Conservation (phyloP, 2,888 invertebrate species). For the Lepetodrilus schrolli region DNA sequence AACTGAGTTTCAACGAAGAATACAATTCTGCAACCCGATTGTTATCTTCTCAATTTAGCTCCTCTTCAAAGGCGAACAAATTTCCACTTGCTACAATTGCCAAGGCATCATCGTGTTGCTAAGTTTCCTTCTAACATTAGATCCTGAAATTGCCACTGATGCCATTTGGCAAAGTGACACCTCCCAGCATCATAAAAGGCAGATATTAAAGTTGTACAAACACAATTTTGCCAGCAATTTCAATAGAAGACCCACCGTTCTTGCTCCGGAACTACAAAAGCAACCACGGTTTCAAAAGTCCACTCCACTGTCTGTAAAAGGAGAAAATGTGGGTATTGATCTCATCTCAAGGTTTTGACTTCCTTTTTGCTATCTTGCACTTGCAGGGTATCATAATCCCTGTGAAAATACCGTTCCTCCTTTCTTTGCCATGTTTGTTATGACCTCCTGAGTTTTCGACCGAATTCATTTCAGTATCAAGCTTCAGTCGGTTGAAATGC, state of each 20-base stretch:
- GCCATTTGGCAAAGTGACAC: no score
- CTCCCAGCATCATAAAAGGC: not conserved
- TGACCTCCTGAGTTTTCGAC: not conserved
- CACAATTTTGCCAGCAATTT: not conserved
- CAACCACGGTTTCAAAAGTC: not conserved
- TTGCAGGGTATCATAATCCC: constrained; percentile 5
- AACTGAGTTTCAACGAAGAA: no score
- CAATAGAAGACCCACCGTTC: not conserved
- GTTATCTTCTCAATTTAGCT: no score
- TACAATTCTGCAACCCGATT: no score
- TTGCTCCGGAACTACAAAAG: not conserved
- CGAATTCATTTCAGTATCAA: not conserved
- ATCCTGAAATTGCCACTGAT: no score
- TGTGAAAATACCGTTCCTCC: constrained; percentile 4
- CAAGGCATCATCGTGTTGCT: no score
- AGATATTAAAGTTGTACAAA: not conserved
- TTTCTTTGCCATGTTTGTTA: not conserved
- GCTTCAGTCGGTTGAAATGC: constrained; percentile 6
- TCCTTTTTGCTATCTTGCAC: not conserved
- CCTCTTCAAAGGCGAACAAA: no score
- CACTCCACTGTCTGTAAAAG: not conserved
- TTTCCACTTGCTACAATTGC: no score
- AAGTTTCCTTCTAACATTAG: no score
- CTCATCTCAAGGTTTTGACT: not conserved
- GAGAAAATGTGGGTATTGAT: constrained; percentile 4